Evolutionary conservation across 92 coral and sea anemone genomes (phyloP).

Genomic region (Hydrozoanthus gracilis): DNA sequence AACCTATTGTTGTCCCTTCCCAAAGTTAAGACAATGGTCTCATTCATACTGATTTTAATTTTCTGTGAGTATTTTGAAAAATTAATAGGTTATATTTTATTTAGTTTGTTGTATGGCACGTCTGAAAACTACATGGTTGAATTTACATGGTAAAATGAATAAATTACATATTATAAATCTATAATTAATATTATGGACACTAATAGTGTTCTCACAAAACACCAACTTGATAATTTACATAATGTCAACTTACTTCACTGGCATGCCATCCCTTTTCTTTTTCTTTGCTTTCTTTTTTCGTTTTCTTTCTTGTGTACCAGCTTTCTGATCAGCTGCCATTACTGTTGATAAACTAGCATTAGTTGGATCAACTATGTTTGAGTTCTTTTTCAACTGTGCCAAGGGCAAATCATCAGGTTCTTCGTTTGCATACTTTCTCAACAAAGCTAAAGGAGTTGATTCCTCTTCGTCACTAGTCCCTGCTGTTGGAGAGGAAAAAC

Average conservation of each 20-base stretch:
- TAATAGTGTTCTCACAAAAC: background rate
- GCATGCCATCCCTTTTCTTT: constrained; percentile 41
- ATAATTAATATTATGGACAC: background rate
- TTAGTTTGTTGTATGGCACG: too few species aligned
- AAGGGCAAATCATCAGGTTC: constrained; percentile 35
- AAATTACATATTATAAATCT: too few species aligned
- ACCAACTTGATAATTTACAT: background rate
- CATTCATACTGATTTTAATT: too few species aligned
- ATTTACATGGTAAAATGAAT: too few species aligned
- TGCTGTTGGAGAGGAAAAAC: background rate
- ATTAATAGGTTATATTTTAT: too few species aligned
- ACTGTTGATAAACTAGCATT: background rate
- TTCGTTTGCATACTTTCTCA: constrained; percentile 23
- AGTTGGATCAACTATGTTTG: background rate
- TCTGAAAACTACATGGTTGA: too few species aligned
- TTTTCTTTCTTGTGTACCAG: constrained; percentile 19
- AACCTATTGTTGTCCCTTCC: too few species aligned
- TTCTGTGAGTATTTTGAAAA: too few species aligned
- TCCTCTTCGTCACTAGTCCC: constrained; percentile 31
- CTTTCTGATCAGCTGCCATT: background rate
- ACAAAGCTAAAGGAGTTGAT: constrained; percentile 37
- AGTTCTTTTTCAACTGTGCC: constrained; percentile 37
- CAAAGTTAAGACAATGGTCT: too few species aligned
- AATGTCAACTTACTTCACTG: constrained; percentile 22
- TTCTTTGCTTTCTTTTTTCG: constrained; percentile 37